phyloP scores from a whole-genome alignment of 2,797 vertebrate genomes.

The Mycteria americana region DNA sequence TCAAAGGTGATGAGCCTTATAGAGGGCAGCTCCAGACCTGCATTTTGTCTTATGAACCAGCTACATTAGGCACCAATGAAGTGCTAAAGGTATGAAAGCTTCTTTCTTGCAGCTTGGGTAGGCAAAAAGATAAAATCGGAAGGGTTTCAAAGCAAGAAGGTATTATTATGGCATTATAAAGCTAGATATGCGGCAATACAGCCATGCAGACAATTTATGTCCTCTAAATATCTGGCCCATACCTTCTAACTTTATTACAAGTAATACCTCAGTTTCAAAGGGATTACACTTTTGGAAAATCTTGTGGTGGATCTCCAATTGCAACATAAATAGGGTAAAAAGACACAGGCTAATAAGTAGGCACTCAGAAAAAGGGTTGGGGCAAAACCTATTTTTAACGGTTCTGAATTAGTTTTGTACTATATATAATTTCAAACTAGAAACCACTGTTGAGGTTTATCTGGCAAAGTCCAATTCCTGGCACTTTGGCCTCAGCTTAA shows the following conservation, averaged over 20 bases:
- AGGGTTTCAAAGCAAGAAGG: conserved; percentile 5
- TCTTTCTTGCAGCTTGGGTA: neutral
- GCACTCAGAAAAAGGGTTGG: neutral
- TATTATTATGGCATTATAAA: conserved; percentile 13
- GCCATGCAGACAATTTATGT: neutral
- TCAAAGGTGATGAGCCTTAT: conserved; percentile 4
- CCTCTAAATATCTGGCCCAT: neutral
- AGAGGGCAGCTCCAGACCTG: neutral
- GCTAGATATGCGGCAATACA: neutral
- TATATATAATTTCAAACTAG: neutral
- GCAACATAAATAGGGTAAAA: neutral
- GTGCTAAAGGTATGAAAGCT: neutral
- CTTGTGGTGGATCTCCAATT: neutral
- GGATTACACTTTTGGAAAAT: neutral
- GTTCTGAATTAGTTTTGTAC: neutral
- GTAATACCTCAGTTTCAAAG: neutral
- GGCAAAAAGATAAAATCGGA: conserved; percentile 7
- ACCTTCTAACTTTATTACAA: neutral
- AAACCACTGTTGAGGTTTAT: neutral
- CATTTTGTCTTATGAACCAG: neutral
- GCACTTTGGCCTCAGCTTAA: neutral
- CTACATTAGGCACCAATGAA: conserved; percentile 24
- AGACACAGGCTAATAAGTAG: neutral
- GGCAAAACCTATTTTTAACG: neutral
- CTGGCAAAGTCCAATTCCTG: neutral